Evolutionary conservation across 2,113 vertebrate genomes (phyloP), one percentile per base, ranked within the genome.

Genomic region (Menidia beryllina): DNA sequence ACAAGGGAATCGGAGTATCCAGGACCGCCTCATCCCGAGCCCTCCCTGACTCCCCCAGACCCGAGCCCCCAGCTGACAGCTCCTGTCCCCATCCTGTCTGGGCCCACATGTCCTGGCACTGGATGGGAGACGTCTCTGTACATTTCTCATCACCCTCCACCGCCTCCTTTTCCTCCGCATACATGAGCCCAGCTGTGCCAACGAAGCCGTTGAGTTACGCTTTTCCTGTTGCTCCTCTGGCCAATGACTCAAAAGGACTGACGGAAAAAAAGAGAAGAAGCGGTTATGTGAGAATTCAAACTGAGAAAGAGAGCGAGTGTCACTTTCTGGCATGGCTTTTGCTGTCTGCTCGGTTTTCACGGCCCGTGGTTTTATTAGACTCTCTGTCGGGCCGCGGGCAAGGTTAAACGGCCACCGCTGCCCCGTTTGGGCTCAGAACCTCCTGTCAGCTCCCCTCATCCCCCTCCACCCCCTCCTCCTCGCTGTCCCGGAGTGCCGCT

Each of bases 271-370:
- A 69, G 11, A 61, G 48, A 78, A 69, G 63, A 62, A 72, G 60
- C 5, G 51, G 65, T 67, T 79, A 69, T 79, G 71, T 69, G 69
- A 82, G 73, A 87, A 69, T 51, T 62, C n/a, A 74, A 81, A 59
- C 62, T 56, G 56, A 71, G 84, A 77, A 34, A 72, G n/a, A 73
- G 77, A 53, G 75, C 39, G 75, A 81, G 79, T 81, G 86, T 79
- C 81, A 84, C 52, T 75, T 82, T 88, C 83, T 91, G 91, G 85
- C 88, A 69, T 0, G 26, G 77, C 51, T 86, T 89, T 79, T 84
- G 86, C 88, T 92, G 88, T 88, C 86, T 89, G 88, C 84, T 91
- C 86, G 83, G 72, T 88, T 92, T 91, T 91, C 89, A 89, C 69
- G 91, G 89, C 50, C 77, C 64, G 23, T 75, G 84, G 89, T 90